Base-by-base conservation (phyloP, 1,140 invertebrate genomes). In the Maniola jurtina region DNA sequence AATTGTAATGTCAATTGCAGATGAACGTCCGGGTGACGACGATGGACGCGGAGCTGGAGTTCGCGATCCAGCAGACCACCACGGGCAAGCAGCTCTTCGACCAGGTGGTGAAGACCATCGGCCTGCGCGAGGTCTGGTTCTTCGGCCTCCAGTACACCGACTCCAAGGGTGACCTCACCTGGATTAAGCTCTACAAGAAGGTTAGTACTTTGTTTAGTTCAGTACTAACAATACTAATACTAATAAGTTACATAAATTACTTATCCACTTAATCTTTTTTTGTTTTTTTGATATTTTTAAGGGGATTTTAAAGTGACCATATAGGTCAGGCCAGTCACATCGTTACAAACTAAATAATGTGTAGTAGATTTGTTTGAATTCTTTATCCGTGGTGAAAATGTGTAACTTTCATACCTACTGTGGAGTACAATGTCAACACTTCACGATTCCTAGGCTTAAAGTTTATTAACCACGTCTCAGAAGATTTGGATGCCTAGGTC, bases 41-140 rank as follows among this genome's bases (percentile, higher is more conserved):
- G 83, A 99, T 99, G 98, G 99, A 99, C 93, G 99, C 99, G 79
- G 99, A 99, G 93, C 93, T 99, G 94, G 99, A 99, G 94, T 99
- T 99, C 94, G 98, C 98, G 90, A 99, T 99, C 94, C 99, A 99
- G 94, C 96, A 96, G 85, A 98, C 96, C 82, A 99, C 99, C 69
- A 99, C 99, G 55, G 99, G 99, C 80, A 99, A 99, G 92, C 99
- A 99, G 92, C 94, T 99, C 15, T 99, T 99, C 91, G 99, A 99
- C 91, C 99, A 99, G 93, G 98, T 99, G 69, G 98, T 99, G 64
- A 99, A 99, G 92, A 99, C 99, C 56, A 99, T 99, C 83, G 99
- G 98, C 68, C 94, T 99, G 16, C 93, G 99, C 71, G 99, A 99
- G 92, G 98, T 99, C 69, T 99, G 99, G 99, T 99, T 99, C 92